phyloP scores from a whole-genome alignment of 2,113 vertebrate genomes.

The Rhea americana region DNA sequence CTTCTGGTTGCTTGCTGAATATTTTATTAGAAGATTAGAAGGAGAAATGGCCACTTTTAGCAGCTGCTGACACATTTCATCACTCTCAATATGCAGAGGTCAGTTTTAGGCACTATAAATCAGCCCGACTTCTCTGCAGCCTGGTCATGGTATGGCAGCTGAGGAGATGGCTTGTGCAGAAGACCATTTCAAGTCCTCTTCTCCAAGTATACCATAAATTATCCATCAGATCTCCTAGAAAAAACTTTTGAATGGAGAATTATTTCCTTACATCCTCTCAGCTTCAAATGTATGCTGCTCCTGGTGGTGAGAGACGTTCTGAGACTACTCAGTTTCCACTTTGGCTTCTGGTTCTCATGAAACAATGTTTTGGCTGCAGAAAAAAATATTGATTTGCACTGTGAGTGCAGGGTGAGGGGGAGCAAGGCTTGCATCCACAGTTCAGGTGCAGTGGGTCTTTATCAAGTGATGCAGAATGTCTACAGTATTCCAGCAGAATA shows the following conservation, averaged over 20 bases:
- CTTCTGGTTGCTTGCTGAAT: background rate
- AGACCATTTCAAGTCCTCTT: background rate
- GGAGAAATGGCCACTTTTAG: background rate
- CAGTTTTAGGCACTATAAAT: background rate
- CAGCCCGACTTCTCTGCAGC: background rate
- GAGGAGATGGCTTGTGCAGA: background rate
- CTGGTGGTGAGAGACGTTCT: accelerated
- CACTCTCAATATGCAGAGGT: background rate
- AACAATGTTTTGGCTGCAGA: background rate
- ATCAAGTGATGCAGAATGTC: background rate
- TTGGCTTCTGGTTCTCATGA: background rate
- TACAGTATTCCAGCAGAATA: background rate
- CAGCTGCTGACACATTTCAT: background rate
- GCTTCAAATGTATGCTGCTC: background rate
- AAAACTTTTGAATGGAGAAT: background rate
- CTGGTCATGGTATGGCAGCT: background rate
- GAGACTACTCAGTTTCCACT: background rate
- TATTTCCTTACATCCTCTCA: background rate
- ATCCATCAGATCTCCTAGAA: background rate
- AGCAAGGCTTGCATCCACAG: background rate
- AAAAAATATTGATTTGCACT: background rate
- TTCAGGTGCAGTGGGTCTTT: background rate
- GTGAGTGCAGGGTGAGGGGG: background rate
- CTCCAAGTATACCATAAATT: accelerated
- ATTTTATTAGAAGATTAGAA: slow-evolving; percentile 13